These are phyloP conservation scores for Ornithoptera priamus DNA, from an alignment of 2,888 invertebrate genomes.

Conservation along the genomic window DNA sequence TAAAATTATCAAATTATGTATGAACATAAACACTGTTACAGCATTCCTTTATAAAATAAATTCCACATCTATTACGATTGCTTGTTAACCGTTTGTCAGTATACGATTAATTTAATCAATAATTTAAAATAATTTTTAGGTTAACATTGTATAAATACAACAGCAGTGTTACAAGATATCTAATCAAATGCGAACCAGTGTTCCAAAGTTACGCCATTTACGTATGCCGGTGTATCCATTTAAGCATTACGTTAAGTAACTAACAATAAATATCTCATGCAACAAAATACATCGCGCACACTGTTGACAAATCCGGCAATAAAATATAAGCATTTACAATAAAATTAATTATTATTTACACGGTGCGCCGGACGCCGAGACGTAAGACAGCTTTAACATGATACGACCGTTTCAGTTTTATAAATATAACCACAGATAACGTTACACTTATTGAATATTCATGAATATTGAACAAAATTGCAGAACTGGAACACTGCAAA, in stretches of 20 bases:
- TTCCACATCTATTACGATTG: no score
- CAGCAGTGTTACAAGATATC: not conserved
- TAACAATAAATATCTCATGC: constrained; percentile 74
- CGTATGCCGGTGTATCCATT: constrained; percentile 54
- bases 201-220: constrained; percentile 42
- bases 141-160: not conserved
- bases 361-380: constrained; percentile 69
- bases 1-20: no score
- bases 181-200: constrained; percentile 28
- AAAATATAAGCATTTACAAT: constrained; percentile 81
- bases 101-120: not conserved
- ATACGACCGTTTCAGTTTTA: constrained; percentile 37
- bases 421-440: not conserved
- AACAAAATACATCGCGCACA: constrained; percentile 77
- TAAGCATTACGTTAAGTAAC: constrained; percentile 70
- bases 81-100: not conserved
- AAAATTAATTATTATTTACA: constrained; percentile 81
- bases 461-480: no score
- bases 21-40: no score
- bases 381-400: constrained; percentile 45
- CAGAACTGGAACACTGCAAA: no score
- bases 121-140: not conserved
- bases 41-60: no score
- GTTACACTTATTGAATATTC: not conserved
- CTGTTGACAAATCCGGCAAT: constrained; percentile 80